Evolutionary conservation across 2,888 invertebrate species (phyloP), one percentile per base, ranked within the genome.

Genomic region (Orchestes rusci): DNA sequence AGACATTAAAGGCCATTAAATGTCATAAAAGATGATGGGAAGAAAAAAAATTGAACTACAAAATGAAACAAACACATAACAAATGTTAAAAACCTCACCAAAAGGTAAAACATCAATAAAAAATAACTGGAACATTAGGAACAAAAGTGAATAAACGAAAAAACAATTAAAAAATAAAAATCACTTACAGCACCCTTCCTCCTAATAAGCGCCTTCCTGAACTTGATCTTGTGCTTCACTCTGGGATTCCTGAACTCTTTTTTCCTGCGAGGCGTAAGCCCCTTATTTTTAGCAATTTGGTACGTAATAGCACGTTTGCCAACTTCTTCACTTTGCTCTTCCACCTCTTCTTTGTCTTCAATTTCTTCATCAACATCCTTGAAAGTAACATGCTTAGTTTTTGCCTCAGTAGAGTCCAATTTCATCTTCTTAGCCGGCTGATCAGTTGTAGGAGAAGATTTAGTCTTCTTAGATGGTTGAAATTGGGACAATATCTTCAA

Each of bases 201-300:
- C 44, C 92, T 80, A 53, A 94, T 88, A 58, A 87, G 78, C 1
- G 96, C 96, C 68, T 93, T 94, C 50, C 86, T 79, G 69, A 82
- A 97, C 67, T 95, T 95, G 56, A 84, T 82, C 57, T 89, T 83
- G 66, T 96, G 88, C 67, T 94, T 95, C 3, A 97, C 94, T 59
- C 97, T 78, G 1, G 96, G 96, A 75, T 97, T 96, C 50, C 92
- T 78, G 57, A 83, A 79, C 61, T 92, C 92, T 67, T 93, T 95
- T 70, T 90, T 94, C 52, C 93, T 80, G 55, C 84, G 77, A 1
- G 94, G 91, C 27, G 85, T 92, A 13, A 96, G 73, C 12, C 96
- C 96, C 69, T 92, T 95, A 64, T 97, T 97, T 69, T 96, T 96
- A 15, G 87, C 84, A 63, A 96, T 96, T 76, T 94, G 80, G 65